Percentiles rank a stretch among this genome's conserved stretches.
Evolutionary conservation across 2,113 vertebrate genomes (phyloP).

Genomic region (Scatophagus argus): DNA sequence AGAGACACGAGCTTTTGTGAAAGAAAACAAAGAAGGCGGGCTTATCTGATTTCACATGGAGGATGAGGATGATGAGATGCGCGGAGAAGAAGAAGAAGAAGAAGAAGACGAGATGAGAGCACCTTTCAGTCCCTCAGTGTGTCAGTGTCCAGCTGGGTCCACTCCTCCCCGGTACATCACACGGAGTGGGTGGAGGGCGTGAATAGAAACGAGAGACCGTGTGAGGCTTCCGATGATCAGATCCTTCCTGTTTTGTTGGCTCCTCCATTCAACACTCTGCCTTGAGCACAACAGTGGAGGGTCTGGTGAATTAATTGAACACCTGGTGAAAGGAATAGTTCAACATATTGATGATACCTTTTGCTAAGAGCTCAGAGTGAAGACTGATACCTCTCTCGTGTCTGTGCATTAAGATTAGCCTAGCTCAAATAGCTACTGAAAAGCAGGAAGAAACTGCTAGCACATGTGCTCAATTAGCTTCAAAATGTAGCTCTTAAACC

Average conservation of each 20-base stretch:
- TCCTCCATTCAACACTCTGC: not conserved
- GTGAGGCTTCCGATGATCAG: constrained; percentile 1
- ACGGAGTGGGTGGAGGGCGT: constrained; percentile 21
- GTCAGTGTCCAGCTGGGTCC: constrained; percentile 54
- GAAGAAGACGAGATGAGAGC: constrained; percentile 34
- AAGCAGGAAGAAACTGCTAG: not conserved
- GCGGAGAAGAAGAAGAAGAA: not conserved
- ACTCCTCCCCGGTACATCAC: constrained; percentile 36
- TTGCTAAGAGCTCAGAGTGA: not conserved
- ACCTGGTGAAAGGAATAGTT: not conserved
- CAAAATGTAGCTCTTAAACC: too few species aligned
- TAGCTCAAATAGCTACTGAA: not conserved
- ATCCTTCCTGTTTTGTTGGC: not conserved
- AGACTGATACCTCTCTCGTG: not conserved
- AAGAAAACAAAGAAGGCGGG: constrained; percentile 17
- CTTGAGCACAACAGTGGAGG: not conserved
- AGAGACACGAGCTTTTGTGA: constrained; percentile 17
- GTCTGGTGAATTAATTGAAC: constrained; percentile 5
- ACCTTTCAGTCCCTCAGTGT: constrained; percentile 28
- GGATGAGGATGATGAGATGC: constrained; percentile 11
- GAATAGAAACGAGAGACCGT: constrained; percentile 4
- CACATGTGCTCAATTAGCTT: too few species aligned
- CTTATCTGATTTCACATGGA: constrained; percentile 26
- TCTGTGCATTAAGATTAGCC: not conserved
- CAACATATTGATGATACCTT: not conserved